phyloP scores from a whole-genome alignment of 1,140 invertebrate species.

The Drosophila lini region DNA sequence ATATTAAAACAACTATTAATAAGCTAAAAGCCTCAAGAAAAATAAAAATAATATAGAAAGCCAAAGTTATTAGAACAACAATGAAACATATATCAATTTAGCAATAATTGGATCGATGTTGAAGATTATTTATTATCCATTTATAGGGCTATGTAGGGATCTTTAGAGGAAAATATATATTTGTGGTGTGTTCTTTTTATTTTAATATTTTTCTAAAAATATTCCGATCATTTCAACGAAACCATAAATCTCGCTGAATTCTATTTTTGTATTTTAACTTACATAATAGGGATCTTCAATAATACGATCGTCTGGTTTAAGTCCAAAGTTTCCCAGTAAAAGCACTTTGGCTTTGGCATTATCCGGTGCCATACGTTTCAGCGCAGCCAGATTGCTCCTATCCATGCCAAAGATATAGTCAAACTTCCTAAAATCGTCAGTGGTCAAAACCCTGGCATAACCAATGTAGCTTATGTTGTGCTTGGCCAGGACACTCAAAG shows the following conservation, averaged over 20 bases:
- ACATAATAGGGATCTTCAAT: conserved; percentile 96
- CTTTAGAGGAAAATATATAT: not conserved
- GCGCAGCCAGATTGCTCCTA: conserved; percentile 89
- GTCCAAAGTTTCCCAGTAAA: conserved; percentile 92
- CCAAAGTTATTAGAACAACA: too few relatives aligned
- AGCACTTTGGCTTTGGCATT: conserved; percentile 89
- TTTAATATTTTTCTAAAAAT: not conserved
- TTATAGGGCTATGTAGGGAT: too few relatives aligned
- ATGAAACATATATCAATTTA: too few relatives aligned
- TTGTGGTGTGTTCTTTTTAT: too few relatives aligned
- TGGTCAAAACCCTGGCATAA: conserved; percentile 88
- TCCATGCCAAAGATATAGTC: conserved; percentile 97
- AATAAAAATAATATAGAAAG: not conserved
- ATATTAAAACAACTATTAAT: not conserved
- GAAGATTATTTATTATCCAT: too few relatives aligned
- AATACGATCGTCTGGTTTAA: conserved; percentile 88
- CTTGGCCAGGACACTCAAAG: conserved; percentile 88
- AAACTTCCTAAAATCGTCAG: conserved; percentile 90
- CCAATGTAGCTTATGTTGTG: conserved; percentile 90
- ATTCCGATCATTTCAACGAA: not conserved
- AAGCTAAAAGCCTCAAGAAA: not conserved
- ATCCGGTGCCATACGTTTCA: conserved; percentile 87
- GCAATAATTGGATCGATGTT: too few relatives aligned
- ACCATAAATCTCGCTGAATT: too few relatives aligned
- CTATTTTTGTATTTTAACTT: conserved; percentile 33